These are phyloP conservation scores for Pseudochromis fuscus DNA, from an alignment of 2,797 vertebrate genomes.

Conservation along the genomic window DNA sequence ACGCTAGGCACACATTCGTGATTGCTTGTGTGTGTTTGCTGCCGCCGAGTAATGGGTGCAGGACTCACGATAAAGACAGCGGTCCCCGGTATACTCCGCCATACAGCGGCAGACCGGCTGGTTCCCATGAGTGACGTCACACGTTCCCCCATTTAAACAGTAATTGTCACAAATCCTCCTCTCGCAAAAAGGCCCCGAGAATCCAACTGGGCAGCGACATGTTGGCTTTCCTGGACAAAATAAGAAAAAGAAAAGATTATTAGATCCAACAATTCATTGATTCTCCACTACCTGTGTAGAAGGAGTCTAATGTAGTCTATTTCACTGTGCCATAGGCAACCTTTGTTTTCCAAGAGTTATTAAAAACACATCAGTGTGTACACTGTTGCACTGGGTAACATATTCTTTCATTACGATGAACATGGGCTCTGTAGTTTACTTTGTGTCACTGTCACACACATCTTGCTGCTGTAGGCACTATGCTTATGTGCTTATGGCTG, in stretches of 20 bases:
- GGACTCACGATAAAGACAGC: slow-evolving; percentile 95
- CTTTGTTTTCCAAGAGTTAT: background rate
- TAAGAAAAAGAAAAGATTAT: slow-evolving; percentile 2
- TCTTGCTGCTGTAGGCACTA: background rate
- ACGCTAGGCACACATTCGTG: slow-evolving; percentile 1
- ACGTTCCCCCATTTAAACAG: slow-evolving; percentile 94
- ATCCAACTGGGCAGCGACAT: slow-evolving; percentile 92
- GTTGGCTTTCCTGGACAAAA: slow-evolving; percentile 89
- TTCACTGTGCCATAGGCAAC: background rate
- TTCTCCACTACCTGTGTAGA: background rate
- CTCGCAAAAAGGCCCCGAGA: slow-evolving; percentile 93
- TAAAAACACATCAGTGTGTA: background rate
- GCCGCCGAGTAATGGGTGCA: background rate
- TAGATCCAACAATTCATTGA: background rate
- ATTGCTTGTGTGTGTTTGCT: slow-evolving; percentile 12
- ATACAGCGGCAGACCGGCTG: slow-evolving; percentile 93
- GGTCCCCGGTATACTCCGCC: slow-evolving; percentile 94
- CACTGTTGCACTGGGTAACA: background rate
- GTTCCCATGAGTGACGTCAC: slow-evolving; percentile 92
- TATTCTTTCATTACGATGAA: background rate
- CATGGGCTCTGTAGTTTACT: background rate
- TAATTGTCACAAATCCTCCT: slow-evolving; percentile 91
- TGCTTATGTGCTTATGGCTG: background rate
- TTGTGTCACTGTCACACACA: background rate
- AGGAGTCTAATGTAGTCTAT: background rate